Base-by-base conservation (phyloP, 2,113 vertebrate genomes). In the Nothobranchius furzeri region DNA sequence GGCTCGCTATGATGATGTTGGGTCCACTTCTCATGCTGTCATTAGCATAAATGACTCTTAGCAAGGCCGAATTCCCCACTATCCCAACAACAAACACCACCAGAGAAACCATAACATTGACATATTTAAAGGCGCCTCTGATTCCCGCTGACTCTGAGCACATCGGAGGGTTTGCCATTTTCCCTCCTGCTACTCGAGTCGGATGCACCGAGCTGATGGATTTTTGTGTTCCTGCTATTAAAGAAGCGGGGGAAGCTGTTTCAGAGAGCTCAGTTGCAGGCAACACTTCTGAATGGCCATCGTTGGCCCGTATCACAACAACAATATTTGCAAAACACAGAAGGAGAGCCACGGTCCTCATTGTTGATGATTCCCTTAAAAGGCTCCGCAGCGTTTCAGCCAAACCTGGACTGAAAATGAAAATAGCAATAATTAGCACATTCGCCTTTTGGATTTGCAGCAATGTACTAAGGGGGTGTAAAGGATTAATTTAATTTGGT, bases 11-110 rank as follows among this genome's bases (percentile, higher is more conserved):
- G 63, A 98, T 88, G 73, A 97, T 91, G 73, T 96, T 96, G 2
- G 95, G 95, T 6, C 96, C 94, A 1, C 95, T 98, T 69, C 95
- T 90, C 95, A 96, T 96, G 87, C 92, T 91, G 87, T 95, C 95
- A 91, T 98, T 96, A 76, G 91, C 92, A 74, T 95, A 95, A 85
- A 98, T 98, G 82, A 98, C 95, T 11, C 90, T 87, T 74, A 98
- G 85, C 13, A 97, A 84, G 9, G 95, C 92, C 51, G 91, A 91
- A 81, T 96, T 98, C 5, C 95, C 96, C 60, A 96, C 92, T 68
- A 95, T 94, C 57, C 96, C 96, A 37, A 96, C 77, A 46, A 95
- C 82, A 55, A 98, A 97, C 58, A 97, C 95, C 0, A 95, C 81
- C 69, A 94, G 89, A 15, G 95, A 95, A 37, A 98, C 92, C 13